A percentile compares a stretch with the other conserved stretches of the same genome.
Evolutionary conservation across 2,888 invertebrate species (phyloP).

Genomic region (Xylophagus ater): DNA sequence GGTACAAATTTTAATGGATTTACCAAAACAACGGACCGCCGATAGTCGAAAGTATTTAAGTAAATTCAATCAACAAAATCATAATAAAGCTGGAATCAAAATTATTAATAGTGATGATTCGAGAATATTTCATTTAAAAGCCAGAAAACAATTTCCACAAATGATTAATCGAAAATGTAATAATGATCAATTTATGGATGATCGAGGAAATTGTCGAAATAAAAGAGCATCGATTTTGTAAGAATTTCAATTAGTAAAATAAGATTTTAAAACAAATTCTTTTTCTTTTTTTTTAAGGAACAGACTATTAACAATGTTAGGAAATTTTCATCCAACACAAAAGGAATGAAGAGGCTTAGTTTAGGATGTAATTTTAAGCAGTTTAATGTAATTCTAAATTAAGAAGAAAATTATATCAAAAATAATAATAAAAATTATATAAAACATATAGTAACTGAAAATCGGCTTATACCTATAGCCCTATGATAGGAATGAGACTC

Average conservation of each 20-base stretch:
- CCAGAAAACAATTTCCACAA: background rate
- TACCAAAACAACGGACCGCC: background rate
- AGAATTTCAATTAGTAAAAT: constrained; percentile 1
- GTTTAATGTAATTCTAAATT: no score
- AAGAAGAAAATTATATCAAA: no score
- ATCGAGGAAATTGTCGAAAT: constrained; percentile 25
- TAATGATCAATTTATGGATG: constrained; percentile 23
- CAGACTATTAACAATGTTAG: no score
- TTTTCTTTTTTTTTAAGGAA: background rate
- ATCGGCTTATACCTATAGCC: no score
- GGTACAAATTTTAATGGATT: constrained; percentile 5
- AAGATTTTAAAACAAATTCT: background rate
- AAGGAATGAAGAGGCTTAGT: no score
- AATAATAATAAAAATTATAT: no score
- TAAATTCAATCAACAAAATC: background rate
- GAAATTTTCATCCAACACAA: no score
- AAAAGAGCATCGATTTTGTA: constrained; percentile 17
- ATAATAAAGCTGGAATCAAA: background rate
- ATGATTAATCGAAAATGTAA: background rate
- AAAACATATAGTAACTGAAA: no score
- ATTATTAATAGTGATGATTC: background rate
- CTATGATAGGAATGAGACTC: no score
- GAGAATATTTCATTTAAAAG: no score
- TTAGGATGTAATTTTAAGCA: no score
- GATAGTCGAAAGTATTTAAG: background rate